These are phyloP conservation scores for Melanogrammus aeglefinus DNA, from an alignment of 2,797 vertebrate species.

Conservation along the genomic window DNA sequence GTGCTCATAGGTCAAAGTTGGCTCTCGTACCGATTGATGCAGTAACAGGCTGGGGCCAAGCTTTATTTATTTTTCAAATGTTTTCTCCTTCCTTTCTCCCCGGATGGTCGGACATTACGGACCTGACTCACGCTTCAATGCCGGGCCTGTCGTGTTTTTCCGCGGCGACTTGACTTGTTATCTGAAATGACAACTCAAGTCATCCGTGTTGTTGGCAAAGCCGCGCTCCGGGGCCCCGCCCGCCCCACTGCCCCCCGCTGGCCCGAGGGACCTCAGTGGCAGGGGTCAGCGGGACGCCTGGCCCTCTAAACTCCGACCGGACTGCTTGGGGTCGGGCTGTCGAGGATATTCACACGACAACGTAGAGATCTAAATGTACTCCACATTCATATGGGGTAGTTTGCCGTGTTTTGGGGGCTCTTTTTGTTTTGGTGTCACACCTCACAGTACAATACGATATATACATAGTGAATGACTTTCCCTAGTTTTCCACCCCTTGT, in stretches of 20 bases:
- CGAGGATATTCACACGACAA: neutral
- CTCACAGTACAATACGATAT: slow-evolving; percentile 60
- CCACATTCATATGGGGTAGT: slow-evolving; percentile 66
- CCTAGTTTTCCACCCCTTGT: slow-evolving; percentile 64
- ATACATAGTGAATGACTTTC: slow-evolving; percentile 67
- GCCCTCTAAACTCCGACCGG: neutral
- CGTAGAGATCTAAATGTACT: slow-evolving; percentile 39
- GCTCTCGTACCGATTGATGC: slow-evolving; percentile 2
- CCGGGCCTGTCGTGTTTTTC: slow-evolving; percentile 41
- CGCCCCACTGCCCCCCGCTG: neutral
- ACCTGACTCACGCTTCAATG: slow-evolving; percentile 44
- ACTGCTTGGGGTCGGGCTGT: neutral
- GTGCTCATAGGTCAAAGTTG: slow-evolving; percentile 34
- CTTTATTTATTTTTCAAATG: neutral
- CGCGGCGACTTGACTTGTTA: slow-evolving; percentile 58
- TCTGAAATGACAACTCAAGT: slow-evolving; percentile 59
- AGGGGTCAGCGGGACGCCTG: neutral
- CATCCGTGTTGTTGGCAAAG: slow-evolving; percentile 40
- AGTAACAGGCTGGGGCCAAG: neutral
- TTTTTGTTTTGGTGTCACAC: slow-evolving; percentile 63
- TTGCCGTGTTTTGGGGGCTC: slow-evolving; percentile 61
- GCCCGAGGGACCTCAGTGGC: neutral
- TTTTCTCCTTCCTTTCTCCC: slow-evolving; percentile 19
- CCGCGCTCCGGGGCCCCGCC: neutral
- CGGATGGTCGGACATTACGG: slow-evolving; percentile 29